These are phyloP conservation scores for Chrysochloris asiatica DNA, from an alignment of 2,113 vertebrate species.

Conservation along the genomic window DNA sequence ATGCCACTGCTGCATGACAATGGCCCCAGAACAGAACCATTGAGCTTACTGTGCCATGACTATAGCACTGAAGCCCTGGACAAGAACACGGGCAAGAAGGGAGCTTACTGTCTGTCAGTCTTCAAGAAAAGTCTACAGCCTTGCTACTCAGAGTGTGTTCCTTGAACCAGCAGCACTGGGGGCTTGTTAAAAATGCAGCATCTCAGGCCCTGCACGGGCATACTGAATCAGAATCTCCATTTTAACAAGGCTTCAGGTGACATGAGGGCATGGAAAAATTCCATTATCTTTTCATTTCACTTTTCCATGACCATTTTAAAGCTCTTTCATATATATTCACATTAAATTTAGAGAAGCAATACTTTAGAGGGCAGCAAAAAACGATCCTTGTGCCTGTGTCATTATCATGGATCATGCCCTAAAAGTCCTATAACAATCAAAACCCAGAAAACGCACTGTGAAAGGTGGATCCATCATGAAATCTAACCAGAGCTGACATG, in stretches of 20 bases:
- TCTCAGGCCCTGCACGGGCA: not conserved
- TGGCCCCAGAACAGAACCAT: not conserved
- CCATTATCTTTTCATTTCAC: too few species aligned
- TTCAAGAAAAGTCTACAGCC: not conserved
- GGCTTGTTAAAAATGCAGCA: not conserved
- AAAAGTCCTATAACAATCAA: not conserved
- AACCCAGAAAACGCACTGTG: not conserved
- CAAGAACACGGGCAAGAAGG: too few species aligned
- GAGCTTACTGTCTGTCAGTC: not conserved
- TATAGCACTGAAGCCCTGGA: too few species aligned
- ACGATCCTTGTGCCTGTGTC: not conserved
- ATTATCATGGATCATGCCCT: not conserved
- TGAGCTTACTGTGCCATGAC: accelerated
- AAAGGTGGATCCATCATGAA: not conserved
- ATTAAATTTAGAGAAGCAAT: not conserved
- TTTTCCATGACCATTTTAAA: too few species aligned
- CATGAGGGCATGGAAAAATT: too few species aligned
- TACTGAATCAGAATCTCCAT: not conserved
- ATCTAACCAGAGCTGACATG: not conserved
- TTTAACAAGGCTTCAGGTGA: not conserved
- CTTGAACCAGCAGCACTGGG: not conserved
- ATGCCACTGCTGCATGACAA: not conserved
- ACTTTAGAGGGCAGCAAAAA: not conserved
- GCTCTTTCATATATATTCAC: accelerated
- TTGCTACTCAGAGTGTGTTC: not conserved